Conservation (phyloP, 2,888 invertebrate species). For the Byasa hedistus region DNA sequence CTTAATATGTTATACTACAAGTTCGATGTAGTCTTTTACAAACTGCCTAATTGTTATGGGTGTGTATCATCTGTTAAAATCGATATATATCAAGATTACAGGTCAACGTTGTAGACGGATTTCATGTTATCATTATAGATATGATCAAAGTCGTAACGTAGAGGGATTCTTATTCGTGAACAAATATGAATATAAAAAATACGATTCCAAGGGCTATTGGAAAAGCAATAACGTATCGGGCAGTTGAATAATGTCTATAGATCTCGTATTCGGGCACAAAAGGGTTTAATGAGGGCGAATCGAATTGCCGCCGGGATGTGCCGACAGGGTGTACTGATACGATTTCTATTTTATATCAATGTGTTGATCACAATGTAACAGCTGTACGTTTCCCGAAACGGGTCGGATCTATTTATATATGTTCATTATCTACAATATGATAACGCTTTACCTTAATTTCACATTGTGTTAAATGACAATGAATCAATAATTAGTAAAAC, state of each 20-base stretch:
- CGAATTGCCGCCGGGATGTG: slow-evolving; percentile 5
- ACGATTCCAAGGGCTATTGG: neutral
- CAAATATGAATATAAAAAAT: neutral
- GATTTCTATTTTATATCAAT: neutral
- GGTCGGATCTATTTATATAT: neutral
- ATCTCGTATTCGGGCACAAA: neutral
- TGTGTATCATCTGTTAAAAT: too few species aligned
- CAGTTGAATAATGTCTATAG: slow-evolving; percentile 5
- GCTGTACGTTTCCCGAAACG: neutral
- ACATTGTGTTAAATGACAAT: too few species aligned
- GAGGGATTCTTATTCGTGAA: too few species aligned
- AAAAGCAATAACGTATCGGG: slow-evolving; percentile 4
- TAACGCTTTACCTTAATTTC: too few species aligned
- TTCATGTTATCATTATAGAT: neutral
- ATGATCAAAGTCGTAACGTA: neutral
- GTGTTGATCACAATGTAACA: neutral
- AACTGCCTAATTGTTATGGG: too few species aligned
- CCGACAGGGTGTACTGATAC: neutral
- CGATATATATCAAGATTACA: too few species aligned
- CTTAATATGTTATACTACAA: too few species aligned
- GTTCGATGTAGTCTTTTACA: too few species aligned
- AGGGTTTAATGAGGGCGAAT: slow-evolving; percentile 8
- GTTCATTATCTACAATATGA: too few species aligned
- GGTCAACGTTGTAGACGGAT: neutral
- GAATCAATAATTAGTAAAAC: too few species aligned